Conservation (phyloP, 2,113 vertebrate genomes). For the Vireo altiloquus region DNA sequence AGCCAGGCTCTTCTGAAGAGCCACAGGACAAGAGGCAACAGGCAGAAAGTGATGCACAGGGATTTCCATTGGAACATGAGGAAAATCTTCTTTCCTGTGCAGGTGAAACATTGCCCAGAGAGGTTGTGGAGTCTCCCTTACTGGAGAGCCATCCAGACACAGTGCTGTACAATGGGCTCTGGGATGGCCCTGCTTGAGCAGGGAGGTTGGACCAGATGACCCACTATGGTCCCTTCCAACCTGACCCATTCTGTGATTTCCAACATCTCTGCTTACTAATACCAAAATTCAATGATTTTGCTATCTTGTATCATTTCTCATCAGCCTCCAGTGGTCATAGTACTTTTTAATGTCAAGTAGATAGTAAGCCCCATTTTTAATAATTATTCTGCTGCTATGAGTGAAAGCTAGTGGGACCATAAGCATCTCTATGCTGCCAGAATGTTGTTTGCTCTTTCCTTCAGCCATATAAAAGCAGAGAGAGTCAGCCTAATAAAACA, state of each 20-base stretch:
- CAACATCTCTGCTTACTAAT: not conserved
- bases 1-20: not conserved
- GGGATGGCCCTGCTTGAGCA: not conserved
- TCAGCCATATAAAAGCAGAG: not conserved
- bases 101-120: not conserved
- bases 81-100: not conserved
- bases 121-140: not conserved
- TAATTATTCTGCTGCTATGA: not conserved
- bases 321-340: not conserved
- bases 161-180: not conserved
- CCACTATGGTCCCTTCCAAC: not conserved
- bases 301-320: not conserved
- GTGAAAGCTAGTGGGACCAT: not conserved
- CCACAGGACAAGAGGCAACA: accelerated
- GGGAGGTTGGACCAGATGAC: not conserved
- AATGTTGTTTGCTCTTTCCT: not conserved
- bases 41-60: not conserved
- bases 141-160: not conserved
- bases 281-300: not conserved
- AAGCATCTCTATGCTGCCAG: not conserved
- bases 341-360: not conserved
- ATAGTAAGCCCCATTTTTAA: not conserved
- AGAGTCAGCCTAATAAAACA: not conserved
- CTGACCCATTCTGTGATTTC: not conserved
- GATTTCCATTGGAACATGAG: not conserved